Evolutionary conservation across 1,140 invertebrate species (phyloP).

Genomic region (Drosophila murphyi): DNA sequence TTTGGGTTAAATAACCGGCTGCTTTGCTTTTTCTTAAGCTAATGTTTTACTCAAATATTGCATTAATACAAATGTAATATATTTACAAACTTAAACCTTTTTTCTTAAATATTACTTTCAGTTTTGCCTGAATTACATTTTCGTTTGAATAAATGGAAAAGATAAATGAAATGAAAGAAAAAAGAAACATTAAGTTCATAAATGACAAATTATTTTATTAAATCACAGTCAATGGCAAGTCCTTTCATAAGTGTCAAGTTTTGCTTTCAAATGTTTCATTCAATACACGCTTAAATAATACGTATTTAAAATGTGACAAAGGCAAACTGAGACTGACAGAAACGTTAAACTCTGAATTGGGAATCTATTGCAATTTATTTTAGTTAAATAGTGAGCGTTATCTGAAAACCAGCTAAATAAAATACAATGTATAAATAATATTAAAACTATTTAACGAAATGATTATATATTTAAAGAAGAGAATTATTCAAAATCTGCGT

Average conservation of each 20-base stretch:
- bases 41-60: constrained; percentile 1
- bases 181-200: too few relatives aligned
- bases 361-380: constrained; percentile 28
- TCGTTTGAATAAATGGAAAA: too few relatives aligned
- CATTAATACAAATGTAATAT: neutral
- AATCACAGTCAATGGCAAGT: too few relatives aligned
- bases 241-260: too few relatives aligned
- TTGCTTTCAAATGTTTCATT: neutral
- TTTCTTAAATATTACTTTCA: too few relatives aligned
- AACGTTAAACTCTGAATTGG: constrained; percentile 4
- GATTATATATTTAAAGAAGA: neutral
- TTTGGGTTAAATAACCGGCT: neutral
- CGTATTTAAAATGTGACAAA: constrained; percentile 4
- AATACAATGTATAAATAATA: constrained; percentile 8
- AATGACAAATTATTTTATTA: too few relatives aligned
- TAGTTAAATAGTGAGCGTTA: constrained; percentile 20
- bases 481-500: constrained; percentile 18
- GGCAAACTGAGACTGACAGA: constrained; percentile 11
- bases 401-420: neutral
- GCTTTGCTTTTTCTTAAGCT: constrained; percentile 4
- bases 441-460: neutral
- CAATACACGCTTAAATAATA: neutral
- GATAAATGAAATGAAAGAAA: too few relatives aligned
- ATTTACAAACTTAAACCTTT: too few relatives aligned
- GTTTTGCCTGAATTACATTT: too few relatives aligned